phyloP scores from a whole-genome alignment of 2,797 vertebrate species.

The Gallinago nigripennis region DNA sequence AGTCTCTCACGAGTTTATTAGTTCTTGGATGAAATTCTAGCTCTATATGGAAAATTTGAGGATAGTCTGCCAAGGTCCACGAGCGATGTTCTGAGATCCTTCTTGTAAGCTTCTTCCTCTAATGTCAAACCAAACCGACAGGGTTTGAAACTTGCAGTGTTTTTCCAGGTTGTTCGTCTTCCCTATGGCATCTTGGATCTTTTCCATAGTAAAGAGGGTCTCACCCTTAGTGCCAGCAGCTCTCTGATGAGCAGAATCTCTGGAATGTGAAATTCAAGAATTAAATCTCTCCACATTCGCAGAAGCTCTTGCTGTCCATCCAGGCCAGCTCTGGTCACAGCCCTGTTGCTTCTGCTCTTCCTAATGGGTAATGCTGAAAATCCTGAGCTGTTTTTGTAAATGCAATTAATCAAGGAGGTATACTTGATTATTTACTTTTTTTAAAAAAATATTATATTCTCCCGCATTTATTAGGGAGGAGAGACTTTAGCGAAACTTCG shows the following conservation, averaged over 20 bases:
- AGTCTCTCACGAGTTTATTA: not conserved
- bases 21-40: not conserved
- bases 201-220: not conserved
- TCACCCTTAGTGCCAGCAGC: not conserved
- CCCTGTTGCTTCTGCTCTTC: not conserved
- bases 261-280: conserved; percentile 8
- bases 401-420: not conserved
- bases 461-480: not conserved
- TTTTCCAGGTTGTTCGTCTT: not conserved
- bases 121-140: accelerated
- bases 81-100: accelerated
- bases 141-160: not conserved
- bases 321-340: not conserved
- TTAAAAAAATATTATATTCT: not conserved
- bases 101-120: accelerated
- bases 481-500: not conserved
- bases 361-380: not conserved
- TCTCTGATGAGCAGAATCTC: not conserved
- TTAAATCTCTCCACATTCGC: not conserved
- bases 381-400: not conserved
- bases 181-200: not conserved
- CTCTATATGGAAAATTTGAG: not conserved
- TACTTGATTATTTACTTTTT: not conserved
- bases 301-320: not conserved
- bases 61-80: not conserved